Base-by-base conservation (phyloP, 2,888 invertebrate species). In the Geotrupes spiniger region DNA sequence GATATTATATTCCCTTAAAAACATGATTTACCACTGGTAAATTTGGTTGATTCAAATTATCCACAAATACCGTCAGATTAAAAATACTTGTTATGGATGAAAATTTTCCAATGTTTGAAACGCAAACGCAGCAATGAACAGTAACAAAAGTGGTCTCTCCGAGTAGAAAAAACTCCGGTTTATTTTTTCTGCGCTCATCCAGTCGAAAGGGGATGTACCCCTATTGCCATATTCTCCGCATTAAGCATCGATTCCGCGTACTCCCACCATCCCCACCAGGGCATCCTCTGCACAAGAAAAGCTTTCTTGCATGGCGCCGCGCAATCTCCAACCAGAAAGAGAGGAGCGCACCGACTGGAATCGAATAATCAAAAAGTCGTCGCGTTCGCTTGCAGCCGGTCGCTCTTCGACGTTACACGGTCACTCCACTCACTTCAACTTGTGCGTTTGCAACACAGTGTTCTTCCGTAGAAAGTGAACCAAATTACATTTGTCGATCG, bases 311-410 rank as follows among this genome's bases (percentile, higher is more conserved):
- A 38, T 40, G 29, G 59, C 61, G 63, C 60, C 63, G 66, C 67
- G 66, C 67, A 66, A 61, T 65, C 66, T 64, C 65, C 61, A 8
- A 58, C 61, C 47, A 56, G 50, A 51, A 52, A 50, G 53, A 51
- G 53, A 50, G 53, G 50, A 49, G 46, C 28, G 42, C 21, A 25
- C 44, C 27, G 48, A 26, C 40, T 56, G 58, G 56, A 63, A 62
- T 63, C 64, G 64, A 64, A 66, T 64, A 65, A 66, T 67, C 66
- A 68, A 69, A 67, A 66, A 67, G 65, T 63, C 59, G 63, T 65
- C 67, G 66, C 60, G 63, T 57, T 50, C 49, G 52, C 54, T 63
- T 60, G 66, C 61, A 62, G 58, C 47, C 33, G 33, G 33, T 33
- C 33, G 33, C 11, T 33, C 6, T 21, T 59, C 55, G 50, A 48